These are phyloP conservation scores for Cotesia glomerata DNA, from an alignment of 1,140 invertebrate genomes.

Conservation along the genomic window DNA sequence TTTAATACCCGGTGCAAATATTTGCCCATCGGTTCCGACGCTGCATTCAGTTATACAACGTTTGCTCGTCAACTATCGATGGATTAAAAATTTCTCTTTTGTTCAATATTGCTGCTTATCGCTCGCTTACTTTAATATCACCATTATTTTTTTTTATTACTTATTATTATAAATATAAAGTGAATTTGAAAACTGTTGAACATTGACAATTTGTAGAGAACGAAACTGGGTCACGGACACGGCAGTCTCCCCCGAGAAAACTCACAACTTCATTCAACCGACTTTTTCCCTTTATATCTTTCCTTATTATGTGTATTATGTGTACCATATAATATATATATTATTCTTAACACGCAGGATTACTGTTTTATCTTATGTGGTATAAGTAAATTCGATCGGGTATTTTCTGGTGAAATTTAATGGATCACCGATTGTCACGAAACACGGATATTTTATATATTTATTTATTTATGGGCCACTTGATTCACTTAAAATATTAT, in stretches of 20 bases:
- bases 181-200: constrained; percentile 1
- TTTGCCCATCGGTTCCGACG: no score
- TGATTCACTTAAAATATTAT: no score
- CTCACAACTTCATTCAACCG: constrained; percentile 2
- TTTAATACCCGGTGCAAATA: no score
- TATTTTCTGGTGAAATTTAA: no score
- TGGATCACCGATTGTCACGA: no score
- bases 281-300: background rate
- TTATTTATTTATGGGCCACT: no score
- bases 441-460: no score
- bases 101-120: background rate
- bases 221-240: constrained; percentile 1
- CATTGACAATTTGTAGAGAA: background rate
- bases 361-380: background rate
- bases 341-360: background rate
- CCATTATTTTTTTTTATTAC: background rate
- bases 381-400: no score
- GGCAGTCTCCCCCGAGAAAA: background rate
- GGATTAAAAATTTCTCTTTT: background rate
- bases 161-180: background rate
- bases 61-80: no score
- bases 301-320: background rate
- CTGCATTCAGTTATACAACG: no score
- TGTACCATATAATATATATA: constrained; percentile 1
- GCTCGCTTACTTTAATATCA: background rate